These are phyloP conservation scores for Rambutsinella grinnellia DNA, from an alignment of 2,888 invertebrate genomes.

Conservation along the genomic window DNA sequence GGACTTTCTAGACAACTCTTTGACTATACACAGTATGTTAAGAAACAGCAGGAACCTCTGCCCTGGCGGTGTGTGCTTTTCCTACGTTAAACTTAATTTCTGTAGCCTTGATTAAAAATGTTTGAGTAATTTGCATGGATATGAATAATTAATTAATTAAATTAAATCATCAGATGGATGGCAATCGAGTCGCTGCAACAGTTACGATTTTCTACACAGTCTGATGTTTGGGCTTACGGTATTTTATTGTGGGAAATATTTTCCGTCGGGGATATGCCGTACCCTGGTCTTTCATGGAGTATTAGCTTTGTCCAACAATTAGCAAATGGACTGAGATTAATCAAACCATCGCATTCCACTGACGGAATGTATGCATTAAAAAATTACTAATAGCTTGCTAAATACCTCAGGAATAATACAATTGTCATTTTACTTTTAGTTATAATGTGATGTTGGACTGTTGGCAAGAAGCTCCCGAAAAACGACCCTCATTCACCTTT, in stretches of 20 bases:
- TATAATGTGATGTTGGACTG: conserved; percentile 55
- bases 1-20: conserved; percentile 52
- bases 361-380: conserved; percentile 33
- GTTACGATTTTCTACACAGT: conserved; percentile 48
- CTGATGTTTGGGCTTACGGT: conserved; percentile 55
- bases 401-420: neutral
- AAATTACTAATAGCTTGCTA: neutral
- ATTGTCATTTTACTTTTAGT: conserved; percentile 18
- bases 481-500: conserved; percentile 35
- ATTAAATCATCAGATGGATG: conserved; percentile 55
- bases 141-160: too few species aligned
- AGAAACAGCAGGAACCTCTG: conserved; percentile 53
- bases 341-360: conserved; percentile 32
- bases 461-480: conserved; percentile 39
- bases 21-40: conserved; percentile 55
- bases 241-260: conserved; percentile 55
- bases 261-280: conserved; percentile 50
- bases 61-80: too few species aligned
- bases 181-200: conserved; percentile 42
- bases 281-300: conserved; percentile 53
- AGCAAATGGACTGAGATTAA: conserved; percentile 40
- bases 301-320: conserved; percentile 48
- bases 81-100: too few species aligned
- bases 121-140: too few species aligned
- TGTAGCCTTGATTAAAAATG: too few species aligned